phyloP scores from a whole-genome alignment of 2,888 invertebrate species.

The Cactoblastis cactorum region DNA sequence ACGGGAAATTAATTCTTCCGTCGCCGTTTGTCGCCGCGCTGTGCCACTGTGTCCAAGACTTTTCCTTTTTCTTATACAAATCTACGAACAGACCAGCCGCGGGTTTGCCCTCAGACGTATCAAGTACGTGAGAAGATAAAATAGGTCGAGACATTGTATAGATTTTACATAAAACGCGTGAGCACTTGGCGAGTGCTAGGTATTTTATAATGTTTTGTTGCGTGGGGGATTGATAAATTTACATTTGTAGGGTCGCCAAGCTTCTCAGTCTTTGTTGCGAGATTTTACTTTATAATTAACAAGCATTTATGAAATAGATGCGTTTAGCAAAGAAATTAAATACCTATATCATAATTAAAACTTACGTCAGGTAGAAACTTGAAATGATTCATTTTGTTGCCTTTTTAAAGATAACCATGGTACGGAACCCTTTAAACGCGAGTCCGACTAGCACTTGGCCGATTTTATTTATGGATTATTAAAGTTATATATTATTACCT shows the following conservation, averaged over 20 bases:
- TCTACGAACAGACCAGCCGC: slow-evolving; percentile 83
- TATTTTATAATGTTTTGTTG: slow-evolving; percentile 1
- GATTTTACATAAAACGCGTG: slow-evolving; percentile 1
- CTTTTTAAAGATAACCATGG: too few species aligned
- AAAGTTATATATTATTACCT: too few species aligned
- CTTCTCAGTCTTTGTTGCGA: not conserved
- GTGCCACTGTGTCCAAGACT: slow-evolving; percentile 84
- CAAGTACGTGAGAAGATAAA: slow-evolving; percentile 87
- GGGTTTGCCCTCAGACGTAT: slow-evolving; percentile 84
- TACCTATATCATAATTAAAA: too few species aligned
- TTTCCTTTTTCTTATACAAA: slow-evolving; percentile 82
- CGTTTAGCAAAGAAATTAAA: too few species aligned
- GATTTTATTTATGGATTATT: too few species aligned
- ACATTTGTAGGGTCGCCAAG: not conserved
- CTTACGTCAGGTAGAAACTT: too few species aligned
- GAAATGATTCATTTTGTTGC: too few species aligned
- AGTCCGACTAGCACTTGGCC: too few species aligned
- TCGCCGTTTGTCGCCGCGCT: slow-evolving; percentile 81
- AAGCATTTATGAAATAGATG: too few species aligned
- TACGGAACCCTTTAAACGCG: too few species aligned
- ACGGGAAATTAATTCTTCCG: slow-evolving; percentile 83
- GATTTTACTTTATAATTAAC: too few species aligned
- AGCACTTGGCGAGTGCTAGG: not conserved
- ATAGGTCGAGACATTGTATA: slow-evolving; percentile 75
- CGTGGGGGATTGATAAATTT: not conserved